A percentile compares a stretch with the other conserved stretches of the same genome.
phyloP scores from a whole-genome alignment of 2,888 invertebrate genomes.

The Congeria kusceri region DNA sequence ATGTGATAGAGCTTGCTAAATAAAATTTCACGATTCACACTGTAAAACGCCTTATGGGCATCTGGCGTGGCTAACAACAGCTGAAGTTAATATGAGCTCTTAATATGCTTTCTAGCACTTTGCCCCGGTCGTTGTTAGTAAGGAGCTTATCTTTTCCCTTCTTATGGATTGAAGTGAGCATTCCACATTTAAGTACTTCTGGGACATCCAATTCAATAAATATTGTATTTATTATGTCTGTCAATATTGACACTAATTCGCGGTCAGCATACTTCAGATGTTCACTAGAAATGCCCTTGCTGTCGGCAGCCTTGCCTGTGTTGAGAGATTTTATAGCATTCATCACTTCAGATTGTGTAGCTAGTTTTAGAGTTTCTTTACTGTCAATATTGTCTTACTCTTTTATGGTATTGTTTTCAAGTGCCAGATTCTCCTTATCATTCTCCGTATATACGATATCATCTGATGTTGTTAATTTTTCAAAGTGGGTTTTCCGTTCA shows the following conservation, averaged over 20 bases:
- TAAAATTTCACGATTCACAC: conserved; percentile 4
- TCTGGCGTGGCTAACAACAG: conserved; percentile 17
- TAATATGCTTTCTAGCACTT: background rate
- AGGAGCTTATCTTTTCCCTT: conserved; percentile 17
- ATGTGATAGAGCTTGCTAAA: conserved; percentile 21
- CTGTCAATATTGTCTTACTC: background rate
- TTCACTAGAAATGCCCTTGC: conserved; percentile 13
- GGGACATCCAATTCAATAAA: conserved; percentile 8
- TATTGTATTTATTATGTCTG: conserved; percentile 4
- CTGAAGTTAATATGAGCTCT: conserved; percentile 17
- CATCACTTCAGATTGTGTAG: background rate
- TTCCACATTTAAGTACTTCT: background rate
- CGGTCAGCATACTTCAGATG: background rate
- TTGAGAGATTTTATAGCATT: conserved; percentile 13
- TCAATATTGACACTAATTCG: background rate
- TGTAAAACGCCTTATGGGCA: conserved; percentile 23
- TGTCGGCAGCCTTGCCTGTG: conserved; percentile 9
- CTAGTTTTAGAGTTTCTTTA: background rate
- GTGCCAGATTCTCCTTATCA: background rate
- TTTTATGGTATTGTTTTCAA: conserved; percentile 9
- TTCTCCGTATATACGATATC: background rate
- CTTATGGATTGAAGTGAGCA: conserved; percentile 6
- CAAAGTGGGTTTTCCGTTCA: conserved; percentile 3
- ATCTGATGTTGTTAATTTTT: conserved; percentile 7
- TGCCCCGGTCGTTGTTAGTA: background rate